These are phyloP conservation scores for Hypotaenidia philippensis DNA, from an alignment of 2,797 vertebrate genomes.

Conservation along the genomic window DNA sequence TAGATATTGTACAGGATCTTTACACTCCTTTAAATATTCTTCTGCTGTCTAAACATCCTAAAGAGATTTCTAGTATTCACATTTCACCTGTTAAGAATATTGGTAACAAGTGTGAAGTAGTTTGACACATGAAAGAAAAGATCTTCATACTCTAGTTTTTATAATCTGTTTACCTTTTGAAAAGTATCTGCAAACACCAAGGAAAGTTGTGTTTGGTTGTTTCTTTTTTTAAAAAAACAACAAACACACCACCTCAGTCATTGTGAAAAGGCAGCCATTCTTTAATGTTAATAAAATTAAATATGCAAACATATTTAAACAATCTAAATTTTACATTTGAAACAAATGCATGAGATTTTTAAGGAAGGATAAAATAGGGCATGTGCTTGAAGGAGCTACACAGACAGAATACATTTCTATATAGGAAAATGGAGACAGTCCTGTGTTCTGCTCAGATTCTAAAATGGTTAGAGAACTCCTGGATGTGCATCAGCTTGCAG, in stretches of 20 bases:
- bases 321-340: background rate
- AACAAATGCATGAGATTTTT: background rate
- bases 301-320: background rate
- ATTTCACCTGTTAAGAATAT: conserved; percentile 7
- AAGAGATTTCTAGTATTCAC: background rate
- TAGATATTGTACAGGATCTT: conserved; percentile 15
- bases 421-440: background rate
- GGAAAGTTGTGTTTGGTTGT: background rate
- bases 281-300: background rate
- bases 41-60: background rate
- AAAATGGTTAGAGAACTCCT: background rate
- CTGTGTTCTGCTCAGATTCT: background rate
- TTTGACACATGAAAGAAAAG: background rate
- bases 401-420: background rate
- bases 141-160: background rate
- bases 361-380: background rate
- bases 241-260: background rate
- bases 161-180: background rate
- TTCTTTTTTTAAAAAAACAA: background rate
- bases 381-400: background rate
- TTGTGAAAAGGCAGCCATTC: background rate
- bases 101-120: background rate
- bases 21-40: background rate
- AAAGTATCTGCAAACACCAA: background rate
- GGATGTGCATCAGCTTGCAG: background rate